A percentile compares a stretch with the other conserved stretches of the same genome.
Evolutionary conservation across 2,797 vertebrate genomes (phyloP).

Genomic region (Thaleichthys pacificus): DNA sequence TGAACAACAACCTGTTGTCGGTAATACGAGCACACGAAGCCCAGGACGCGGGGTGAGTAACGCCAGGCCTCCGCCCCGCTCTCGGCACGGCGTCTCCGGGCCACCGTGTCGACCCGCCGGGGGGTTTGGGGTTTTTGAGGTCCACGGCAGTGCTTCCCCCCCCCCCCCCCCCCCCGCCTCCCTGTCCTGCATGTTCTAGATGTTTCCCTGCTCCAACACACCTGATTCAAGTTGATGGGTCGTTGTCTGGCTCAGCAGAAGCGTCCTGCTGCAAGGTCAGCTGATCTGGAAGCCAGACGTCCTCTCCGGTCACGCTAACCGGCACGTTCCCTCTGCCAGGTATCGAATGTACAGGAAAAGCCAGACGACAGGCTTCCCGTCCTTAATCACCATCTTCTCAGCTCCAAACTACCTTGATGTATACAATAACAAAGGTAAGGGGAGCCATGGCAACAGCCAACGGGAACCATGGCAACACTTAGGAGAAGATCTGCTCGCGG

Average conservation of each 20-base stretch:
- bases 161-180: too few species aligned
- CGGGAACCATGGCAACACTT: constrained; percentile 48
- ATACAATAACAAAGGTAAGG: constrained; percentile 99
- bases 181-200: too few species aligned
- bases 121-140: too few species aligned
- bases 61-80: neutral
- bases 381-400: constrained; percentile 99
- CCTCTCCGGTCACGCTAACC: neutral
- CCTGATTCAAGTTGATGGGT: too few species aligned
- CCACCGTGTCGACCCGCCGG: neutral
- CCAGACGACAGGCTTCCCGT: constrained; percentile 98
- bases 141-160: neutral
- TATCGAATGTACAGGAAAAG: constrained; percentile 99
- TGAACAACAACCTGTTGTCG: constrained; percentile 99
- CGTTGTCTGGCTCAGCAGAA: too few species aligned
- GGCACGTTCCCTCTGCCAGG: constrained; percentile 65
- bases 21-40: constrained; percentile 99
- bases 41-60: constrained; percentile 96
- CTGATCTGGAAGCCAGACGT: too few species aligned
- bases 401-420: constrained; percentile 99
- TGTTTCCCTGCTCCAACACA: too few species aligned
- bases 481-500: neutral
- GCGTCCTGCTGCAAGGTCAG: neutral
- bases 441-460: constrained; percentile 56
- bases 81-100: too few species aligned